Evolutionary conservation across 2,888 invertebrate genomes (phyloP).

Genomic region (Lasioglossum pauxillum): DNA sequence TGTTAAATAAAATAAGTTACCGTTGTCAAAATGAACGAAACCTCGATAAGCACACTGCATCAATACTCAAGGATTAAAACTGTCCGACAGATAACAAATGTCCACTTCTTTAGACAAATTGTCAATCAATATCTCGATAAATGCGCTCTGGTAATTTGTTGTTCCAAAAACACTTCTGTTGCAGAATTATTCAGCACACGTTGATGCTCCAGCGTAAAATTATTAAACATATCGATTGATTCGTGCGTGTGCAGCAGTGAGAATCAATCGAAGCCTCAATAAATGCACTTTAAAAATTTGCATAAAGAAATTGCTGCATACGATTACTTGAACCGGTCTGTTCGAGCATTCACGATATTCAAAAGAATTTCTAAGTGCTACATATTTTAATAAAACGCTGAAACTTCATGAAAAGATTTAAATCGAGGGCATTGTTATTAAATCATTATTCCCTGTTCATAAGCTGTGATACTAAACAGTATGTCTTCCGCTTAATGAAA

Average conservation of each 20-base stretch:
- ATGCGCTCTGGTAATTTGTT: neutral
- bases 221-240: neutral
- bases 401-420: neutral
- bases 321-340: neutral
- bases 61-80: no score
- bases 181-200: neutral
- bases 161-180: no score
- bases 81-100: no score
- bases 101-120: no score
- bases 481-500: neutral
- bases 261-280: neutral
- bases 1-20: no score
- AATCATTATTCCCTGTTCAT: neutral
- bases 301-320: neutral
- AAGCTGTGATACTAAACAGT: neutral
- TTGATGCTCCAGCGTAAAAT: neutral
- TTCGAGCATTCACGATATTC: neutral
- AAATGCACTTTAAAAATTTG: neutral
- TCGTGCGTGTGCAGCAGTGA: neutral
- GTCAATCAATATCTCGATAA: neutral
- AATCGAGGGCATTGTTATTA: neutral
- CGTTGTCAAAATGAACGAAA: no score
- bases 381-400: neutral
- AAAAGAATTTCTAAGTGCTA: neutral
- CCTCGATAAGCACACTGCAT: no score